Base-by-base conservation (phyloP, 2,888 invertebrate species). In the Ecliptopera silaceata region DNA sequence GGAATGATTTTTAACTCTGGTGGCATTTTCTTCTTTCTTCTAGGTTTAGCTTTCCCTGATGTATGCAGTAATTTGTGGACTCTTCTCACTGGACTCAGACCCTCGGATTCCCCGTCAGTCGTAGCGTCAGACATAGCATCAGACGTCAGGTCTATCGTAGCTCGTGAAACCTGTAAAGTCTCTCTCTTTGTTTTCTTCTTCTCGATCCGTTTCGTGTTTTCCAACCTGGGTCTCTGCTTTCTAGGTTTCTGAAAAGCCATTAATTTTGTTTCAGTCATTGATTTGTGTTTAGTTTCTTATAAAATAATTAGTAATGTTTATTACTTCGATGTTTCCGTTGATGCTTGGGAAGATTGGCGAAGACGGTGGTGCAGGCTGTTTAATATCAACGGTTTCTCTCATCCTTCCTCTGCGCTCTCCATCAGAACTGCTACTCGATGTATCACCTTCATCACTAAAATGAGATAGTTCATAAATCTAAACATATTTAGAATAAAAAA, bases 361-460 rank as follows among this genome's bases (percentile, higher is more conserved):
- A 41, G 95, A 94, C 1, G 96, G 95, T 54, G 96, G 96, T 12
- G 94, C 95, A 15, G 81, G 75, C 57, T 89, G 88, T 56, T 72
- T 80, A 22, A 82, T 76, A 66, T 89, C 86, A 42, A 84, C 83
- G 53, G 92, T 91, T 69, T 94, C 94, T 65, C 93, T 94, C 15
- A 72, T 64, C 5, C 91, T 92, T 59, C 92, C 93, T 54, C 58
- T 53, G n/a, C 50, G 49, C n/a, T 58, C 58, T 66, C 94, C 95
- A 63, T 95, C 95, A 4, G 94, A 94, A 70, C 94, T 93, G 75
- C 94, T 95, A 60, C 94, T 94, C 38, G 94, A 95, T 4, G 95
- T 94, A 69, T 95, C 95, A 4, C 96, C 96, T 84, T 96, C 96
- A 70, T 96, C 96, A 82, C 96, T 96, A 75, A 74, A 80, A 70